These are phyloP conservation scores for Agrotis segetum DNA, from an alignment of 2,888 invertebrate species.

Conservation along the genomic window DNA sequence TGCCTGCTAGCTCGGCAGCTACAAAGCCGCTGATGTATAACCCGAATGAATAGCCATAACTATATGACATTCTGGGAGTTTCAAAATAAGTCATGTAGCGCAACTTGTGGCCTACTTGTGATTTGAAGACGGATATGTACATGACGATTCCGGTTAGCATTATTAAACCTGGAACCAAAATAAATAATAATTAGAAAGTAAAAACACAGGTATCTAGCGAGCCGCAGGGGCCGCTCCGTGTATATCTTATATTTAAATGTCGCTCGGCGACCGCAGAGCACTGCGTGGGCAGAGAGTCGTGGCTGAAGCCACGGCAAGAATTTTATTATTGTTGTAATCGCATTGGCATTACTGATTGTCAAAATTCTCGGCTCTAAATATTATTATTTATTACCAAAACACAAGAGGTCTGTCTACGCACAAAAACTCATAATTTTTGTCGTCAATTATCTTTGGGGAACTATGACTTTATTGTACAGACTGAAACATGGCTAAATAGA, in stretches of 20 bases:
- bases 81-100: constrained; percentile 95
- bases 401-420: no score
- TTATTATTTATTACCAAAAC: no score
- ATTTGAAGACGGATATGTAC: constrained; percentile 98
- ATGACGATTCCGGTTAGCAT: constrained; percentile 98
- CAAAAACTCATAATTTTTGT: no score
- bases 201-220: background rate
- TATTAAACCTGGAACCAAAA: constrained; percentile 93
- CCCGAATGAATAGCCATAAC: constrained; percentile 97
- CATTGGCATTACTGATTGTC: no score
- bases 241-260: constrained; percentile 63
- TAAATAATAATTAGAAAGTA: background rate
- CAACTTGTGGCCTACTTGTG: constrained; percentile 97
- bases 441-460: no score
- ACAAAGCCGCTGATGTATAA: constrained; percentile 96
- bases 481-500: no score
- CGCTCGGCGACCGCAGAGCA: constrained; percentile 18
- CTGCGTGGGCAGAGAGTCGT: background rate
- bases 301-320: no score
- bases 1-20: constrained; percentile 96
- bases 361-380: no score
- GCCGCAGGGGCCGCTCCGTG: constrained; percentile 38
- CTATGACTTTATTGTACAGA: no score
- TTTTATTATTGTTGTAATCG: no score
- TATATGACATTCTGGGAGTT: constrained; percentile 95